These are phyloP conservation scores for Onychomys arenicola DNA, from an alignment of 2,797 vertebrate species.

Conservation along the genomic window DNA sequence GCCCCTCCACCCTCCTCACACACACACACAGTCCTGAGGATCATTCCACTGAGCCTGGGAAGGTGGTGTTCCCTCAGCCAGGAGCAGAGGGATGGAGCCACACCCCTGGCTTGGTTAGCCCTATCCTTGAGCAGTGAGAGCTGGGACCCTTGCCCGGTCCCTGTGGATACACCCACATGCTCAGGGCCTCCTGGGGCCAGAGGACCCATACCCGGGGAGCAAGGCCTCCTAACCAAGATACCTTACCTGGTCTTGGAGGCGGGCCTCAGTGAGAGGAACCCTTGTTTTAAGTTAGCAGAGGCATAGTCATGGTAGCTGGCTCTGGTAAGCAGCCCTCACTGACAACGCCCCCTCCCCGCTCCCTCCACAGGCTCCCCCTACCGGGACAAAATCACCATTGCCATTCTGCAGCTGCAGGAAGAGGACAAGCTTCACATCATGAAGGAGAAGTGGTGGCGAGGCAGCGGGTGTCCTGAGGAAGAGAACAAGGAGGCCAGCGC, in stretches of 20 bases:
- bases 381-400: conserved; percentile 98
- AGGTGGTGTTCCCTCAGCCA: not conserved
- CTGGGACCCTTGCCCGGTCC: not conserved
- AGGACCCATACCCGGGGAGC: not conserved
- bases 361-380: conserved; percentile 93
- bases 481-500: conserved; percentile 96
- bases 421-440: conserved; percentile 97
- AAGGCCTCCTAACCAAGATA: not conserved
- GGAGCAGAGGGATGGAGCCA: not conserved
- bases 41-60: not conserved
- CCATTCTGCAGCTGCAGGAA: conserved; percentile 97
- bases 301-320: not conserved
- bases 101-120: accelerated
- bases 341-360: not conserved
- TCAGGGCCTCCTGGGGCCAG: not conserved
- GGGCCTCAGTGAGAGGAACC: not conserved
- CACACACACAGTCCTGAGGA: not conserved
- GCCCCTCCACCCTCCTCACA: no score
- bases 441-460: conserved; percentile 99
- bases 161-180: not conserved
- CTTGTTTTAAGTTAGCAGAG: not conserved
- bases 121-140: not conserved
- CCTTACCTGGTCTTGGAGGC: not conserved
- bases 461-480: conserved; percentile 95
- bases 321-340: accelerated